Evolutionary conservation across 2,797 vertebrate species (phyloP), one percentile per base, ranked within the genome.

Genomic region (Hephaestus fuliginosus): DNA sequence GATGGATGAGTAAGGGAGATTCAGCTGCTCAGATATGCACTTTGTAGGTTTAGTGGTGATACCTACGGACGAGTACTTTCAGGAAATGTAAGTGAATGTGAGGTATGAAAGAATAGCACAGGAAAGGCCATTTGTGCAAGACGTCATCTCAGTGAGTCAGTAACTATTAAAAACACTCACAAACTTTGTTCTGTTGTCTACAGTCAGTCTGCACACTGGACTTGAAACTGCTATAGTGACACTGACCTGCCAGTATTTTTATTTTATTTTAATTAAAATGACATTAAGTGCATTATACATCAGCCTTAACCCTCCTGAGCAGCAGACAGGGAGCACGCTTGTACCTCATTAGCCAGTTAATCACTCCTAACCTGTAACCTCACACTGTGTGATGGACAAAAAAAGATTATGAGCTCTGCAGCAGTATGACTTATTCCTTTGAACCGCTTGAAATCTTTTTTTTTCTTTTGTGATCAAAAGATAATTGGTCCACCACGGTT

Each of bases 281-380:
- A 73, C 43, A 55, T 52, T 13, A 74, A 57, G 60, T 46, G 17
- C 56, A 63, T 52, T 28, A 25, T 43, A 46, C 7, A 60, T 17
- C 2, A 66, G 69, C 56, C 6, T 49, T n/a, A 52, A 63, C 10
- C 30, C 55, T 76, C 12, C 51, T 2, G 67, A 74, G 74, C 67
- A 46, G 58, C 57, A 51, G 55, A 13, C 64, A 33, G 12, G 41
- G 25, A 64, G 49, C 36, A 66, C 43, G 64, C n/a, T 52, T 61
- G 48, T 36, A 48, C 66, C 53, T 89, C 74, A 83, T 88, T 86
- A 88, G 60, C 65, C 41, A 30, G 78, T 61, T 77, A 82, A 88
- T 87, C 84, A 78, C 30, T n/a, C 15, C 76, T 82, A 74, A 88
- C 87, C 63, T 80, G 68, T 68, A 76, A 86, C 77, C 73, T 82